Base-by-base conservation (phyloP, 2,113 vertebrate species). In the Calidris pygmaea region DNA sequence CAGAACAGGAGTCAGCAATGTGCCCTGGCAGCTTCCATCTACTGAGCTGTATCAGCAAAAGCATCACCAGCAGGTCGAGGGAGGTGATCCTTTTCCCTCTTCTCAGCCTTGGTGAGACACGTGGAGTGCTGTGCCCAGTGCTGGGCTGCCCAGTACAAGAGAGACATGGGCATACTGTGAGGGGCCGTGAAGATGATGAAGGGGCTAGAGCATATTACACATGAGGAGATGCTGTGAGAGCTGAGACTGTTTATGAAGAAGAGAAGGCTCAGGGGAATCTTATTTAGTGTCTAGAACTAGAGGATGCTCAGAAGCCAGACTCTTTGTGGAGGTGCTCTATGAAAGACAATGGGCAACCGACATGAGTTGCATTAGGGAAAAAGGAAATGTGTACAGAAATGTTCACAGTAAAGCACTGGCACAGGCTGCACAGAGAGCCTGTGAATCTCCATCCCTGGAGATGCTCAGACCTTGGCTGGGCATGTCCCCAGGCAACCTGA, bases 61-160 rank as follows among this genome's bases (percentile, higher is more conserved):
- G 7, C 8, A 3, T 30, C n/a, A 17, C 10, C 37, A 85, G 41
- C 26, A 72, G 35, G 29, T 1, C 0, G 2, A 39, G 6, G 26
- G 17, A 67, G 48, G 52, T n/a, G 37, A 21, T 50, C 29, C 19
- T 75, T 71, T 9, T 9, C 19, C 6, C 34, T 88, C 14, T 41
- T 12, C 74, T 85, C 37, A 50, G 8, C 37, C 6, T 7, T 47
- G 21, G 19, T 67, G 60, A 78, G 60, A 47, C 14, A 34, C 3
- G 27, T 85, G 41, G 30, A 50, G n/a, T 39, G 18, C 27, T 53
- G 34, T 4, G 35, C 43, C 13, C 47, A 2, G 4, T 43, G 12
- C 14, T 35, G 11, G 24, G 34, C 41, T 84, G 7, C 27, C 16
- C 32, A 20, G 29, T 41, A 9, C 9, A 48, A 23, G 39, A 50